A percentile compares a stretch with the other conserved stretches of the same genome.
These are phyloP conservation scores for Zele albiditarsus DNA, from an alignment of 2,888 invertebrate species.

Conservation along the genomic window DNA sequence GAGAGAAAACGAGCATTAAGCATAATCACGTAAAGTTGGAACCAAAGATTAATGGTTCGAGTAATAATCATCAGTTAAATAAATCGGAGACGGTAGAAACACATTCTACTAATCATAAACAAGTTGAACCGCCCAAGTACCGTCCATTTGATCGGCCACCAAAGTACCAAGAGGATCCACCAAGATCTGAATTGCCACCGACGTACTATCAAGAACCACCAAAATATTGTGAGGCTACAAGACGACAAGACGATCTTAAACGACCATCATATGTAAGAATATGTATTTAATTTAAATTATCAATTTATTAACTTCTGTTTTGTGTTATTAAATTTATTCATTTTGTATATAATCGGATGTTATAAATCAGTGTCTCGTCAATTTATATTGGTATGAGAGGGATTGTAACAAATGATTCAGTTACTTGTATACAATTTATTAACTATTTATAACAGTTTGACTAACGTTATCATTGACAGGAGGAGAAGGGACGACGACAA, in stretches of 20 bases:
- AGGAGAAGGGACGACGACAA: slow-evolving; percentile 63
- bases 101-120: slow-evolving; percentile 47
- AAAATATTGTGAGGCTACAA: slow-evolving; percentile 65
- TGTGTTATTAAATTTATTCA: not conserved
- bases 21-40: slow-evolving; percentile 58
- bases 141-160: slow-evolving; percentile 66
- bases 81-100: slow-evolving; percentile 56
- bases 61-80: slow-evolving; percentile 53
- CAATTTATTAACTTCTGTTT: not conserved
- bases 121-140: slow-evolving; percentile 66
- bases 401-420: slow-evolving; percentile 1
- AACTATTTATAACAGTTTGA: slow-evolving; percentile 45
- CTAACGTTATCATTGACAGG: slow-evolving; percentile 57
- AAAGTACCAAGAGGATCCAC: slow-evolving; percentile 65
- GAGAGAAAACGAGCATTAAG: slow-evolving; percentile 54
- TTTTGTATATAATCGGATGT: not conserved
- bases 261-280: slow-evolving; percentile 61
- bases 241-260: slow-evolving; percentile 62
- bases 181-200: slow-evolving; percentile 64
- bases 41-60: slow-evolving; percentile 54
- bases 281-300: not conserved
- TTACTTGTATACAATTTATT: not conserved
- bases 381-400: not conserved
- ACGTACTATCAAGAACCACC: slow-evolving; percentile 65
- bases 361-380: slow-evolving; percentile 15